Percentiles rank a stretch among this genome's conserved stretches.
These are phyloP conservation scores for Felis chaus DNA, from an alignment of 2,113 vertebrate genomes.

Conservation along the genomic window DNA sequence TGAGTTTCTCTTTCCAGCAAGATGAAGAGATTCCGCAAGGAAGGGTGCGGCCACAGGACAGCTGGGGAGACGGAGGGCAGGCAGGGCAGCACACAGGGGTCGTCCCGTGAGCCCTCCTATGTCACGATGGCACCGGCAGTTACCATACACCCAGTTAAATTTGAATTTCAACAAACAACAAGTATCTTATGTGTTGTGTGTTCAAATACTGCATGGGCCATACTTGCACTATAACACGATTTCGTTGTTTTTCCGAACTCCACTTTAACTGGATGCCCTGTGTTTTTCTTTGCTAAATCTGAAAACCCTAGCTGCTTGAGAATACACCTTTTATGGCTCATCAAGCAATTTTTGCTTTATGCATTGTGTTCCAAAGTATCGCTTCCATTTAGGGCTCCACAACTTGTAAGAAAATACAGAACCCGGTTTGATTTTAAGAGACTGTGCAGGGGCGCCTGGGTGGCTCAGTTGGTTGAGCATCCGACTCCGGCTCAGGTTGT, in stretches of 20 bases:
- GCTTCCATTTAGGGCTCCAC: not conserved
- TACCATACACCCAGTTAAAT: not conserved
- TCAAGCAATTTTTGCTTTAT: not conserved
- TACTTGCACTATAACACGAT: not conserved
- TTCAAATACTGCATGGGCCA: not conserved
- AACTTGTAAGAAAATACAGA: not conserved
- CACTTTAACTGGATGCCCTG: not conserved
- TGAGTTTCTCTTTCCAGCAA: not conserved
- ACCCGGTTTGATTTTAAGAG: not conserved
- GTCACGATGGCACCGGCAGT: fast-evolving
- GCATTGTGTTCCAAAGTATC: not conserved
- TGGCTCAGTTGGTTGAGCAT: too few relatives aligned
- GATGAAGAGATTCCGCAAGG: not conserved
- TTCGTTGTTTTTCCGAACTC: not conserved
- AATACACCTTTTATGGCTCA: not conserved
- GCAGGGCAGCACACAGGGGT: too few relatives aligned
- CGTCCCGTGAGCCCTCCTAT: fast-evolving
- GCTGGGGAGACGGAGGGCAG: not conserved
- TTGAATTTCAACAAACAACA: not conserved
- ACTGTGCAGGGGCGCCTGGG: too few relatives aligned
- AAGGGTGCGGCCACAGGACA: fast-evolving
- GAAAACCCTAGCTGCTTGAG: not conserved
- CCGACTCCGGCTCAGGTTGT: too few relatives aligned
- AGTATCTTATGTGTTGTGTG: too few relatives aligned
- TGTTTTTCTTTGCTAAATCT: not conserved